Conservation (phyloP, 2,888 invertebrate genomes). For the Stegana nigrithorax region DNA sequence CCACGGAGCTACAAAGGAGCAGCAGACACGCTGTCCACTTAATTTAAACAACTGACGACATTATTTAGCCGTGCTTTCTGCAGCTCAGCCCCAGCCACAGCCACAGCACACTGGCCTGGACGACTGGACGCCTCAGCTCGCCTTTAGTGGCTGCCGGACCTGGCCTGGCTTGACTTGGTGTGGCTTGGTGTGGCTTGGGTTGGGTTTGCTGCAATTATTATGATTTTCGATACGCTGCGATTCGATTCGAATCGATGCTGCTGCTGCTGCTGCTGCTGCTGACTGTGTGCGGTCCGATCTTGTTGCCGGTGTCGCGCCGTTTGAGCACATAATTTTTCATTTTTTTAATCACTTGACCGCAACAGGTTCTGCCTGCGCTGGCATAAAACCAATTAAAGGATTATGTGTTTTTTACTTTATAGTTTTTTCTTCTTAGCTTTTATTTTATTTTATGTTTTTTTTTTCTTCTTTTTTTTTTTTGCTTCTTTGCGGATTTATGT, state of each 20-base stretch:
- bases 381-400: slow-evolving; percentile 14
- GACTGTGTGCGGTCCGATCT: slow-evolving; percentile 52
- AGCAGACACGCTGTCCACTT: neutral
- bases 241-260: no score
- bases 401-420: slow-evolving; percentile 1
- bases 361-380: neutral
- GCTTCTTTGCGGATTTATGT: neutral
- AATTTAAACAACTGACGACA: slow-evolving; percentile 14
- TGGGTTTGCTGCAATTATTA: no score
- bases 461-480: neutral
- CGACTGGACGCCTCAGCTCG: neutral
- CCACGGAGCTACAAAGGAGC: neutral
- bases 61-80: neutral
- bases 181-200: no score
- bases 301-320: slow-evolving; percentile 31
- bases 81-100: neutral
- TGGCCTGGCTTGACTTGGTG: no score
- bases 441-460: neutral
- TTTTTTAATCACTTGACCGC: slow-evolving; percentile 13
- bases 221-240: no score
- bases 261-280: slow-evolving; percentile 20
- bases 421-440: no score
- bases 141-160: no score
- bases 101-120: neutral
- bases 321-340: slow-evolving; percentile 13